Evolutionary conservation across 2,888 invertebrate species (phyloP), one percentile per base, ranked within the genome.

Genomic region (Podotricha telesiphe): DNA sequence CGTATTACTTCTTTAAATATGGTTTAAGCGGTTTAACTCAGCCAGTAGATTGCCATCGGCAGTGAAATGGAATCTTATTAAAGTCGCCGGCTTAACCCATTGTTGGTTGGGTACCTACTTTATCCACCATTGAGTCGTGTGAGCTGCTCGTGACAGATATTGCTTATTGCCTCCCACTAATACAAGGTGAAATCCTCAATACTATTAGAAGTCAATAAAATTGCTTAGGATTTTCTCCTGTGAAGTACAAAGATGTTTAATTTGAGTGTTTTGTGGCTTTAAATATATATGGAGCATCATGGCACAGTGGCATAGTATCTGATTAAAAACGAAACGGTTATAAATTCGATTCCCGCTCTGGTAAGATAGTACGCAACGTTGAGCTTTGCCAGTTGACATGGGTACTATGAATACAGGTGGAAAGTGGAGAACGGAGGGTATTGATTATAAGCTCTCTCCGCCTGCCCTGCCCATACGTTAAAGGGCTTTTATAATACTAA

Each of bases 111-210:
- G 63, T 58, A 58, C 20, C 28, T 28, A 28, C 28, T 50, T 64
- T 58, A 47, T 67, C 70, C 45, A 45, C 69, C 47, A 65, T 67
- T 69, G 61, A 72, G 67, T 65, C 69, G 69, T 61, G 69, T 56
- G 67, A 62, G 62, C 70, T 72, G 70, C 70, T n/a, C 61, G 72
- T 65, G 69, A 69, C 72, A 69, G 72, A 67, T 72, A 72, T 69
- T 67, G 69, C 72, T 69, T 65, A 72, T 67, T 69, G 69, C 72
- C 69, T 50, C 45, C 53, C 28, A 19, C 15, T 58, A 22, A 53
- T 65, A 65, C 45, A 65, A 47, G 53, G 20, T 59, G 15, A 48
- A 42, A 50, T 50, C 42, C 56, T 50, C 5, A 10, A 17, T 51
- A 17, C 5, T 55, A 37, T 37, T 55, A 37, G 10, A 42, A 61